phyloP scores from a whole-genome alignment of 2,113 vertebrate species.

The Crocuta crocuta region DNA sequence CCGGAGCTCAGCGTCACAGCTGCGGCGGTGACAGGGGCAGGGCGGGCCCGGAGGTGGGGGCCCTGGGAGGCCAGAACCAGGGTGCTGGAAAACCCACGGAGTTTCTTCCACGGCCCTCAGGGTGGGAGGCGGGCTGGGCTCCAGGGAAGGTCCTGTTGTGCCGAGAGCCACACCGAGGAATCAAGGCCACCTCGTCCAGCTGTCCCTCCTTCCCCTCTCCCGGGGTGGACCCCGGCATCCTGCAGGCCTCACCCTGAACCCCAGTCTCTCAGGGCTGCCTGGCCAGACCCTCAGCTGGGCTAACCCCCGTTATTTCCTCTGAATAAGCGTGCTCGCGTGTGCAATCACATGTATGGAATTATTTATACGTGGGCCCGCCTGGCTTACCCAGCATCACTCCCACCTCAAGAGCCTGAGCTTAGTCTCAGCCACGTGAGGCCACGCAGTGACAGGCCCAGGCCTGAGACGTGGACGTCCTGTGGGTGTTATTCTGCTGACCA shows the following conservation, averaged over 20 bases:
- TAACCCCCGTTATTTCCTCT: accelerated
- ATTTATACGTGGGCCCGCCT: accelerated
- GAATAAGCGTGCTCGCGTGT: background rate
- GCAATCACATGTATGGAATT: background rate
- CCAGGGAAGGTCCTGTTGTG: background rate
- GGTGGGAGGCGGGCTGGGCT: background rate
- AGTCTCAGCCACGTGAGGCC: background rate
- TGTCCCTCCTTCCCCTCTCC: background rate
- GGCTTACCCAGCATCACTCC: accelerated
- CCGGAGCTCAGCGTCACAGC: background rate
- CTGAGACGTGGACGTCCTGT: accelerated
- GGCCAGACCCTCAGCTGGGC: background rate
- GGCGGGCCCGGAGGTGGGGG: accelerated
- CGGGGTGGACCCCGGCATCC: background rate
- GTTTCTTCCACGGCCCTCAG: accelerated
- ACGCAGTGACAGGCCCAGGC: background rate
- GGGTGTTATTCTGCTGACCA: background rate
- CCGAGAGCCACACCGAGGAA: accelerated
- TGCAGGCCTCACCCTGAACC: background rate
- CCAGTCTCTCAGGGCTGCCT: background rate
- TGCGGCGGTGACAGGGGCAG: background rate
- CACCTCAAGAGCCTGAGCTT: background rate
- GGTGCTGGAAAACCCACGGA: background rate
- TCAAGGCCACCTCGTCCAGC: accelerated
- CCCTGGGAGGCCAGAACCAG: background rate